Evolutionary conservation across 2,797 vertebrate genomes (phyloP).

Genomic region (Orestias chungarensis): DNA sequence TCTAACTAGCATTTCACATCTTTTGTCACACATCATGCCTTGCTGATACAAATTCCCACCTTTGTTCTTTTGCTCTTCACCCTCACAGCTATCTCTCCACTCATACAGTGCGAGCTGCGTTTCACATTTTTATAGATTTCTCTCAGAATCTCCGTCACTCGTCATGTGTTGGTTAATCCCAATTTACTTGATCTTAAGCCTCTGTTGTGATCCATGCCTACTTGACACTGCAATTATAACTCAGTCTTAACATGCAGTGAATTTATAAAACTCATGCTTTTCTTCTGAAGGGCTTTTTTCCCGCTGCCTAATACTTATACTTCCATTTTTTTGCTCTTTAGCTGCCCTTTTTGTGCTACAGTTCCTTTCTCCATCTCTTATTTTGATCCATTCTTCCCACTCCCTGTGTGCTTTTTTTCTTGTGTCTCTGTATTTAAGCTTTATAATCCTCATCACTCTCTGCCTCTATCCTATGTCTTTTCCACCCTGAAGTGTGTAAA

Average conservation of each 20-base stretch:
- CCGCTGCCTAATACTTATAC: slow-evolving; percentile 20
- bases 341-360: slow-evolving; percentile 37
- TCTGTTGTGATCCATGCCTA: slow-evolving; percentile 58
- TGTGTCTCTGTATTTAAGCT: slow-evolving; percentile 74
- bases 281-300: slow-evolving; percentile 18
- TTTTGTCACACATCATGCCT: slow-evolving; percentile 54
- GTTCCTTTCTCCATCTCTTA: slow-evolving; percentile 29
- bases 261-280: slow-evolving; percentile 41
- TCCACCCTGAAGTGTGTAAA: slow-evolving; percentile 75
- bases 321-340: slow-evolving; percentile 16
- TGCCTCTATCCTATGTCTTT: slow-evolving; percentile 69
- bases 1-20: slow-evolving; percentile 54
- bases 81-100: slow-evolving; percentile 36
- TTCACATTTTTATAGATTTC: slow-evolving; percentile 43
- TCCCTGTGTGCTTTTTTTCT: slow-evolving; percentile 48
- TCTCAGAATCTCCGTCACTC: slow-evolving; percentile 55
- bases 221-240: slow-evolving; percentile 58
- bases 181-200: slow-evolving; percentile 71
- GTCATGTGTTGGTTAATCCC: slow-evolving; percentile 72
- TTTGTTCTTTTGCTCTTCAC: slow-evolving; percentile 40
- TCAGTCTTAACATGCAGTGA: slow-evolving; percentile 47
- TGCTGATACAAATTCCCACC: slow-evolving; percentile 54
- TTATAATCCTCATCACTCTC: slow-evolving; percentile 79
- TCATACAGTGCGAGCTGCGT: slow-evolving; percentile 35
- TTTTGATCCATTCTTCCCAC: slow-evolving; percentile 49